phyloP scores from a whole-genome alignment of 2,888 invertebrate genomes.

The Drosophila barbarae region DNA sequence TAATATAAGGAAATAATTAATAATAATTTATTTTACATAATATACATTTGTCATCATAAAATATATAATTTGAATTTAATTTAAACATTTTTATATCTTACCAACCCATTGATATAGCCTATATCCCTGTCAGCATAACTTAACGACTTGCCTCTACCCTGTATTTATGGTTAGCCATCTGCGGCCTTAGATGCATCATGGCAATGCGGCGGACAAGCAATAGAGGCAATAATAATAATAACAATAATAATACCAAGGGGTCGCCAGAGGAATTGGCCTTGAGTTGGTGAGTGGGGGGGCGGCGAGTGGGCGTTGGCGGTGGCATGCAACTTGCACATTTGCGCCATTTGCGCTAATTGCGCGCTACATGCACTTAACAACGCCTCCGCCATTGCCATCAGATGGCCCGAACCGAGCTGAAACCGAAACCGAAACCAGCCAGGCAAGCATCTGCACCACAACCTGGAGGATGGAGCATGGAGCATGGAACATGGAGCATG shows the following conservation, averaged over 20 bases:
- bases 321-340: constrained; percentile 44
- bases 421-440: constrained; percentile 31
- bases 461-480: constrained; percentile 6
- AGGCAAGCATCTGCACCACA: neutral
- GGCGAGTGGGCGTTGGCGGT: neutral
- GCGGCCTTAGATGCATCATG: constrained; percentile 4
- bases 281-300: neutral
- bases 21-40: too few relatives aligned
- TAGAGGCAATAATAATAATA: constrained; percentile 27
- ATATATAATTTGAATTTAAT: too few relatives aligned
- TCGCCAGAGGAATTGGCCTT: constrained; percentile 21
- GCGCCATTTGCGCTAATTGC: constrained; percentile 52
- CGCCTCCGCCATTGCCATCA: constrained; percentile 43
- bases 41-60: too few relatives aligned
- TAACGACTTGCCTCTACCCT: neutral
- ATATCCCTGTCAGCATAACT: neutral
- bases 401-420: constrained; percentile 21
- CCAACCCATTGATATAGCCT: too few relatives aligned
- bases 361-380: constrained; percentile 55
- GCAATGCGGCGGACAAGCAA: constrained; percentile 19
- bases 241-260: constrained; percentile 22
- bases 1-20: too few relatives aligned
- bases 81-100: too few relatives aligned
- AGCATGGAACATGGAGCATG: constrained; percentile 8
- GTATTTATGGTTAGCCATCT: constrained; percentile 18